Evolutionary conservation across 2,888 invertebrate genomes (phyloP), one percentile per base, ranked within the genome.

Genomic region (Campoplex nolae): DNA sequence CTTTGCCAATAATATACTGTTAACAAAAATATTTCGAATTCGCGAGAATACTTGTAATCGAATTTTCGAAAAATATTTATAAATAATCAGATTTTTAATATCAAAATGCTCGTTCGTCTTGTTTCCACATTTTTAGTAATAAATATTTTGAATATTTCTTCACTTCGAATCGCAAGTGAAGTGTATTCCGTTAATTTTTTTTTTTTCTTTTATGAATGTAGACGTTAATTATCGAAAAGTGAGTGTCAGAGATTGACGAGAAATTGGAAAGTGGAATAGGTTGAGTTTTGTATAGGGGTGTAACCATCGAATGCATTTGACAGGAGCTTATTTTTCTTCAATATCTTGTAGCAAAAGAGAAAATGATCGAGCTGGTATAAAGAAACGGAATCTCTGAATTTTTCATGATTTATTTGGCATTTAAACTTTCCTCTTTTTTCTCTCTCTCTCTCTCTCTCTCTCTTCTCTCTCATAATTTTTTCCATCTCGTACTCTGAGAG

Each of bases 191-290:
- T 48, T 23, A 23, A 45, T 35, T 13, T 58, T 71, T 70, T 71
- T 70, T 54, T 54, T 11, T 23, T 23, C 45, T 54, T 11, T 54
- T 7, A n/a, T 16, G 54, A 58, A 73, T 78, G 65, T 56, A n/a
- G 0, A 67, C 35, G 71, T 58, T 76, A 71, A 83, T 83, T 73
- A 80, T 35, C 13, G 54, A 35, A 48, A 18, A 16, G 45, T 13
- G 32, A 48, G 18, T 28, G 62, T 23, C 42, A 65, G 28, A 18
- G 58, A 76, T 42, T 80, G 75, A 65, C 76, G 80, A 71, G 80
- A 62, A 73, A 86, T 86, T 86, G 73, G 83, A 86, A 86, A 86
- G 84, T 84, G 74, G 74, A 18, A n/a, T 62, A 23, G 16, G 71
- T 74, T 35, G 54, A 38, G 28, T 51, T 38, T 23, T 11, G 62